phyloP scores from a whole-genome alignment of 1,140 invertebrate species.

The Pectinophora gossypiella region DNA sequence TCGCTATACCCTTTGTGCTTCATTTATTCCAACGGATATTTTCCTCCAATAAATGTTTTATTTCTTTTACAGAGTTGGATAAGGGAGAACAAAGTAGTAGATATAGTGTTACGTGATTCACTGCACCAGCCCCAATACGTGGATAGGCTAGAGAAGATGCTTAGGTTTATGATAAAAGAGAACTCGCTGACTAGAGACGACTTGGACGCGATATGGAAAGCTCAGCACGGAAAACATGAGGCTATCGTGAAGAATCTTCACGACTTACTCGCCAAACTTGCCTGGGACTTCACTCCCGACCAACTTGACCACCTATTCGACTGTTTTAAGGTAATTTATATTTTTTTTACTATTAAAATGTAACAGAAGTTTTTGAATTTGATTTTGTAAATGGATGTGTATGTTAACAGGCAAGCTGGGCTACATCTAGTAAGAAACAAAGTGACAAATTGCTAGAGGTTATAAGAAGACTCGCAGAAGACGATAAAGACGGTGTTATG shows the following conservation, averaged over 20 bases:
- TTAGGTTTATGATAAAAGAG: conserved; percentile 97
- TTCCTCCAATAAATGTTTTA: neutral
- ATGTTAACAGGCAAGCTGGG: conserved; percentile 89
- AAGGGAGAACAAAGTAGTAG: conserved; percentile 95
- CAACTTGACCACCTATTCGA: conserved; percentile 98
- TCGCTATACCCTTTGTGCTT: no score
- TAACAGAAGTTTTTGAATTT: no score
- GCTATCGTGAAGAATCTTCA: conserved; percentile 98
- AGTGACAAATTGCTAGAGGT: conserved; percentile 96
- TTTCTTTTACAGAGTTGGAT: conserved; percentile 91
- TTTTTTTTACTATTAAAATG: no score
- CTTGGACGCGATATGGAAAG: conserved; percentile 96
- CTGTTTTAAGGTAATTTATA: conserved; percentile 90
- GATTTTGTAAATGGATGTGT: neutral
- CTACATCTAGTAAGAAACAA: conserved; percentile 96
- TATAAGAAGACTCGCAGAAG: conserved; percentile 95
- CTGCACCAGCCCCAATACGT: conserved; percentile 98
- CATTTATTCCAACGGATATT: no score
- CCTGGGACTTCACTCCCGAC: conserved; percentile 98
- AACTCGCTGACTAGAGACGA: conserved; percentile 93
- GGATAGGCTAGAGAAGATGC: conserved; percentile 97
- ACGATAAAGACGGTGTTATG: conserved; percentile 99
- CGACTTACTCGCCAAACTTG: conserved; percentile 95
- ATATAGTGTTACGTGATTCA: conserved; percentile 96
- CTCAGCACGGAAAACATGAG: conserved; percentile 96